These are phyloP conservation scores for Scylla paramamosain DNA, from an alignment of 1,140 invertebrate genomes.

Conservation along the genomic window DNA sequence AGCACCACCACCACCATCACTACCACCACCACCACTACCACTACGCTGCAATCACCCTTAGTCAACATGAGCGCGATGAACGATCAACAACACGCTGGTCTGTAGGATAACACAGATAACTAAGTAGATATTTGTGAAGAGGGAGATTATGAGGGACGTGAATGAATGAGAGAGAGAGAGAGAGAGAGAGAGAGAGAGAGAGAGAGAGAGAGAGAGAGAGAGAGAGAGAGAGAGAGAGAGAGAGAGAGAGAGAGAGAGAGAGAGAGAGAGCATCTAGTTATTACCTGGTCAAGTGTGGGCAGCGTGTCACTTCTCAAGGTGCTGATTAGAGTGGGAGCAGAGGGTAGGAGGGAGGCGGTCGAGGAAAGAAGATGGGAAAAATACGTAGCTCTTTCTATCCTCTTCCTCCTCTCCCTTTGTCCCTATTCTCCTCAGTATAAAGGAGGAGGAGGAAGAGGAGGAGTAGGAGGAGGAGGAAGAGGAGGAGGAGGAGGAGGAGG, in stretches of 20 bases:
- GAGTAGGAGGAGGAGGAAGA: not conserved
- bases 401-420: too few relatives aligned
- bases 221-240: slow-evolving; percentile 17
- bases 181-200: not conserved
- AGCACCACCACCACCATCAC: not conserved
- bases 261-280: not conserved
- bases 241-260: not conserved
- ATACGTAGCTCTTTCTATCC: too few relatives aligned
- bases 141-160: not conserved
- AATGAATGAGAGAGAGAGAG: not conserved
- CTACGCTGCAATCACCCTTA: not conserved
- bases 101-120: not conserved
- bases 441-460: too few relatives aligned
- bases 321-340: too few relatives aligned
- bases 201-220: not conserved
- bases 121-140: slow-evolving; percentile 5
- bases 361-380: too few relatives aligned
- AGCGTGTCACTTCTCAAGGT: too few relatives aligned
- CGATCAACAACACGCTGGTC: not conserved
- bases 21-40: not conserved
- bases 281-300: too few relatives aligned
- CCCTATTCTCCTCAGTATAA: too few relatives aligned
- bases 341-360: too few relatives aligned
- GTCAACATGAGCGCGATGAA: not conserved
- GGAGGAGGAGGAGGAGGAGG: not conserved